Conservation (phyloP, 2,797 vertebrate species). For the Leptatherina wallacei region DNA sequence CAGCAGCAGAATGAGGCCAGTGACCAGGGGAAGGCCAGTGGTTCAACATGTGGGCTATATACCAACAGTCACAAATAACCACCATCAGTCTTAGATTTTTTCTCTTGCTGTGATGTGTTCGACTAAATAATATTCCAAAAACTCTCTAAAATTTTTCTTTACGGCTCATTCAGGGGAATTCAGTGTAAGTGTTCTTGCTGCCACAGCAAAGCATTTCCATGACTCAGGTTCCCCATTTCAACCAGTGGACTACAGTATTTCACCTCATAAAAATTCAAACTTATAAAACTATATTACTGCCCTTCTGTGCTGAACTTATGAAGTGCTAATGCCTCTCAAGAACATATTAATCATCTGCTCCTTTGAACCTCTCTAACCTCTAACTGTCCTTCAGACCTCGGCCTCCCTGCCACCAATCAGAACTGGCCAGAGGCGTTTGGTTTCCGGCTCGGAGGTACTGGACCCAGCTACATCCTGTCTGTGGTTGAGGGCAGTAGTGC, state of each 20-base stretch:
- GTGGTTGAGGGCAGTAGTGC: constrained; percentile 94
- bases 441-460: constrained; percentile 89
- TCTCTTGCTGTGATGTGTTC: constrained; percentile 6
- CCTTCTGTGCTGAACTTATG: not conserved
- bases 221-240: constrained; percentile 52
- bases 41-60: constrained; percentile 56
- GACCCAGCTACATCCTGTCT: constrained; percentile 94
- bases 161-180: not conserved
- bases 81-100: constrained; percentile 2
- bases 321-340: not conserved
- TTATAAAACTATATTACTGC: not conserved
- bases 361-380: not conserved
- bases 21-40: constrained; percentile 71
- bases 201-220: not conserved
- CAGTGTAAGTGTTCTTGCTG: not conserved
- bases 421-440: constrained; percentile 97
- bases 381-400: constrained; percentile 76
- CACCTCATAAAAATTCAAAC: constrained; percentile 37
- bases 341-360: not conserved
- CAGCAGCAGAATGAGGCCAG: constrained; percentile 77
- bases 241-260: constrained; percentile 21
- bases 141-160: constrained; percentile 5
- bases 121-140: constrained; percentile 5
- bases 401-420: constrained; percentile 90
- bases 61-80: constrained; percentile 51